Percentiles rank a stretch among this genome's conserved stretches.
Conservation (phyloP, 1,140 invertebrate species). For the Charaxes varanes region DNA sequence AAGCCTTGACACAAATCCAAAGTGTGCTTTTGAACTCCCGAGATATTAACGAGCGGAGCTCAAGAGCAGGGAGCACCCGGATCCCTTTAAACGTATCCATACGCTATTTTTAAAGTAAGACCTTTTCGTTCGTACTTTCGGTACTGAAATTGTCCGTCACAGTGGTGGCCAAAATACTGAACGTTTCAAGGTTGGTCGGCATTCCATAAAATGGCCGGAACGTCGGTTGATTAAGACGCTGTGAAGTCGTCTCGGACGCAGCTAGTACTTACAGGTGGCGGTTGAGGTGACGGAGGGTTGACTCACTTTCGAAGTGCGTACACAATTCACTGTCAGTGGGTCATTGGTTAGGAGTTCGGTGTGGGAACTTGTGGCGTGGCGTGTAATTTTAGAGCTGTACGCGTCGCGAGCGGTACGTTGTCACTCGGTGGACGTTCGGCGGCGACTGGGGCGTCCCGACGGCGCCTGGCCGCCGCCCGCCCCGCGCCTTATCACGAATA, state of each 20-base stretch:
- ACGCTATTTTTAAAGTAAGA: constrained; percentile 33
- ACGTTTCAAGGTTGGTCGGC: constrained; percentile 48
- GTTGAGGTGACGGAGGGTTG: constrained; percentile 15
- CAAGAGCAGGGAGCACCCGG: constrained; percentile 12
- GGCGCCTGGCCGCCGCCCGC: constrained; percentile 51
- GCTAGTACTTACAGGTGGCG: constrained; percentile 32
- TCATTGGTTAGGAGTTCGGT: constrained; percentile 34
- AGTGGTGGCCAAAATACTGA: constrained; percentile 49
- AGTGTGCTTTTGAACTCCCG: constrained; percentile 34
- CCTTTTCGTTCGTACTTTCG: constrained; percentile 20
- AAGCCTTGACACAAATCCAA: constrained; percentile 46
- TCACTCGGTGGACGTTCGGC: constrained; percentile 35
- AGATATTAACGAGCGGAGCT: constrained; percentile 32
- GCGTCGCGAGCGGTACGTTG: constrained; percentile 35
- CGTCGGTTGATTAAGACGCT: constrained; percentile 41
- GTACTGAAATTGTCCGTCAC: constrained; percentile 29
- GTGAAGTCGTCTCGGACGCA: constrained; percentile 21
- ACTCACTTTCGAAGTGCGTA: constrained; percentile 32
- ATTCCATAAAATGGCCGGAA: constrained; percentile 63
- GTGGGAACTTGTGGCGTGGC: constrained; percentile 46
- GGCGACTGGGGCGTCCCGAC: constrained; percentile 53
- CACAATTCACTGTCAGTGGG: constrained; percentile 58
- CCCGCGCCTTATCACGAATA: constrained; percentile 62
- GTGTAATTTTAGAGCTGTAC: constrained; percentile 55
- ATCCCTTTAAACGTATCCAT: constrained; percentile 14